These are phyloP conservation scores for Garrulus glandarius DNA, from an alignment of 2,797 vertebrate genomes.

Conservation along the genomic window DNA sequence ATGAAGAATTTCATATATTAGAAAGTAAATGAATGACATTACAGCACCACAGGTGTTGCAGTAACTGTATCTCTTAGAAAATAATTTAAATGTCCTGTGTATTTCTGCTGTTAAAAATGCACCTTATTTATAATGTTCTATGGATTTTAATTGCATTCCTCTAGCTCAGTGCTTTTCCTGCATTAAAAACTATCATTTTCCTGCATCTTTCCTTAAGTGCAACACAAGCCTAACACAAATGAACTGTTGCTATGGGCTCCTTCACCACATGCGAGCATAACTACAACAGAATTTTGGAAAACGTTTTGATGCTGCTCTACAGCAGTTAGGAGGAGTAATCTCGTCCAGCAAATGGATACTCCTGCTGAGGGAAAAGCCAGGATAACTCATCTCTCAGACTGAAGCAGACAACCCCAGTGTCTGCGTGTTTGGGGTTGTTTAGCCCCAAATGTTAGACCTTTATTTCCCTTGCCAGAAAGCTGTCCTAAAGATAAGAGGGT, in stretches of 20 bases:
- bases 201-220: neutral
- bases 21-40: neutral
- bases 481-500: neutral
- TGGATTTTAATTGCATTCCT: neutral
- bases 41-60: neutral
- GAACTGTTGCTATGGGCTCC: neutral
- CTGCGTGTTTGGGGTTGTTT: fast-evolving
- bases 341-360: neutral
- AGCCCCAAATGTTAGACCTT: neutral
- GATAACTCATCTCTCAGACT: neutral
- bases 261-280: neutral
- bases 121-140: neutral
- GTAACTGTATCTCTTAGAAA: neutral
- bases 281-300: neutral
- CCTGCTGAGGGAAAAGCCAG: neutral
- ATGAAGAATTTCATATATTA: neutral
- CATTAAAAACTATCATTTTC: neutral
- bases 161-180: neutral
- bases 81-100: neutral
- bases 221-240: neutral
- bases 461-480: neutral
- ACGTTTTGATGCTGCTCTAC: neutral
- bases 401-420: neutral
- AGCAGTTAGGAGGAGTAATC: neutral
- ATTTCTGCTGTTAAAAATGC: neutral